Evolutionary conservation across 1,140 invertebrate genomes (phyloP), one percentile per base, ranked within the genome.

Genomic region (Danaus melanippus): DNA sequence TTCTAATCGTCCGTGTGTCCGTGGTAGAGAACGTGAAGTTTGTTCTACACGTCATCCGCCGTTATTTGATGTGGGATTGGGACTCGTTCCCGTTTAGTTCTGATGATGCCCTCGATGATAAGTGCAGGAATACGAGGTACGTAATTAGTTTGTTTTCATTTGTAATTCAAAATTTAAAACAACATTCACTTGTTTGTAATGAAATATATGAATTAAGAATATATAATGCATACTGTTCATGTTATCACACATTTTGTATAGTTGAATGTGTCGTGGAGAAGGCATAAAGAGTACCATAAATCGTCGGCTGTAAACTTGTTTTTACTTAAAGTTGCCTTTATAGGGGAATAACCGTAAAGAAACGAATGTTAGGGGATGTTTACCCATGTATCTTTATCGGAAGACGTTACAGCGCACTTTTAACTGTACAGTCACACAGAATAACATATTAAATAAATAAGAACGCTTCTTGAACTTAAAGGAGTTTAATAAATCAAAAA

Each of bases 251-350:
- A 53, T 55, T 60, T 47, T 56, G 53, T 44, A 42, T 50, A 49
- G 64, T 62, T 64, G 71, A 74, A 77, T 40, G 32, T 40, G 75
- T 75, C 69, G 55, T 71, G 60, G 53, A 52, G 60, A 58, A 64
- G 65, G 69, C 69, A 73, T 76, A 79, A 77, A 68, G 63, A 69
- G 62, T 64, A 67, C 67, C 67, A 65, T 79, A 80, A 82, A 79
- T 76, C 64, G 64, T 65, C 66, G 66, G 73, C 64, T 76, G 79
- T 84, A 84, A 85, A 85, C 56, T 82, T 79, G 79, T 78, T 84
- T 83, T 84, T 81, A 76, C 76, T 82, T 79, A 76, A 72, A 76
- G 68, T 70, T 77, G 60, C 63, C 62, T 85, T 86, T 86, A 86
- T 83, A 53, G 76, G 71, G 60, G 60, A 67, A 81, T 84, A 86